Evolutionary conservation across 2,113 vertebrate species (phyloP), one percentile per base, ranked within the genome.

Genomic region (Cochlearius cochlearius): DNA sequence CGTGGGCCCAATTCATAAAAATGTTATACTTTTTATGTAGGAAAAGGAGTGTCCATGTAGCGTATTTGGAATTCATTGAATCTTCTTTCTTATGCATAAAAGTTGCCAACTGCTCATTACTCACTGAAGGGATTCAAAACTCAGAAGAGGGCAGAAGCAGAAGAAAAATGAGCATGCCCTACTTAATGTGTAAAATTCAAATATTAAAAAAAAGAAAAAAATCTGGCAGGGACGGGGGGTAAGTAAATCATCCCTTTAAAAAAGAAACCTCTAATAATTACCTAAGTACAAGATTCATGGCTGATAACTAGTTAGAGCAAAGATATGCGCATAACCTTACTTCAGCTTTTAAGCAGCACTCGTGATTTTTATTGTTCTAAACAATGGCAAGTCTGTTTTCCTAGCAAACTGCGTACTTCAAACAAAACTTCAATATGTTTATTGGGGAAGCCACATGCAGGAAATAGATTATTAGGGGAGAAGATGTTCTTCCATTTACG

Each of bases 31-130:
- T 95, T 94, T 90, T 87, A 92, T 69, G 74, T 71, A 95, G 82
- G 55, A 94, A 90, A 91, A 94, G 67, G 68, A 96, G 45, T 19
- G 7, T 92, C 95, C 91, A 5, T 95, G 93, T 95, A 88, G 76
- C 3, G 9, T 95, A 95, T 89, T 97, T 96, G 84, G 79, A 95
- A 97, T 96, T 96, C 95, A 88, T 59, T 95, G 78, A 86, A 78
- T 86, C 89, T 97, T 96, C 93, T 97, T 97, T 94, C 72, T 96
- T 95, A 95, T 96, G 91, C 91, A 93, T 90, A 95, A 95, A 96
- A 97, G 93, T 97, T 96, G 92, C 96, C 96, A 97, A 91, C 94
- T 91, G 85, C 93, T 96, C 87, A 93, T 97, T 97, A 96, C 90
- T 94, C 93, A 96, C 77, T 92, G 92, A 97, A 91, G 92, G 88